phyloP scores from a whole-genome alignment of 2,797 vertebrate genomes.

The Taeniopygia guttata region DNA sequence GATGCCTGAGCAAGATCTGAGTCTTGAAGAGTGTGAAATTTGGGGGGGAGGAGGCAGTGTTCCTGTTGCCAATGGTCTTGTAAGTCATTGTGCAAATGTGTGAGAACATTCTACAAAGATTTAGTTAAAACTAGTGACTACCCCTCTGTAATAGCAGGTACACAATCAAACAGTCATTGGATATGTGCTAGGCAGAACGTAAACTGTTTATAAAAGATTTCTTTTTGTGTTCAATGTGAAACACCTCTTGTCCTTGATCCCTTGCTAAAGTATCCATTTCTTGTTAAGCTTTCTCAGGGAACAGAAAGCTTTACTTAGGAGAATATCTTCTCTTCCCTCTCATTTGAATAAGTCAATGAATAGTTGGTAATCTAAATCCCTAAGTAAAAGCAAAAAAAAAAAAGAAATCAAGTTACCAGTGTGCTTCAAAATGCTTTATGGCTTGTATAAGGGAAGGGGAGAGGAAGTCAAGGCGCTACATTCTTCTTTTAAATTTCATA shows the following conservation, averaged over 20 bases:
- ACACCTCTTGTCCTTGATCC: constrained; percentile 9
- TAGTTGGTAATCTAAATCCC: constrained; percentile 21
- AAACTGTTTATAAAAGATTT: constrained; percentile 52
- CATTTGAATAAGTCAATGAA: background rate
- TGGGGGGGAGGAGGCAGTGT: background rate
- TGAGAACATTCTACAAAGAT: constrained; percentile 9
- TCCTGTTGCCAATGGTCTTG: background rate
- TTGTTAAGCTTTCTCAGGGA: constrained; percentile 38
- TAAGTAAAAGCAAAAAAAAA: background rate
- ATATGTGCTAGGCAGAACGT: constrained; percentile 11
- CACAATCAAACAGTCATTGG: background rate
- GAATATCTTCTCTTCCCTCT: constrained; percentile 20
- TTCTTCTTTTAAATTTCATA: background rate
- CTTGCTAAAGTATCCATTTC: constrained; percentile 53
- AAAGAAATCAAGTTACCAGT: background rate
- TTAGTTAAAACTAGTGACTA: background rate
- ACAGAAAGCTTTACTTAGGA: constrained; percentile 40
- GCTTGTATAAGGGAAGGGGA: background rate
- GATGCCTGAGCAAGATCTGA: background rate
- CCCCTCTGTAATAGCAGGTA: background rate
- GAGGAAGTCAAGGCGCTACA: background rate
- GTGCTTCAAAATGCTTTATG: background rate
- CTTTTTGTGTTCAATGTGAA: constrained; percentile 22
- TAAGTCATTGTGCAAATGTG: constrained; percentile 25
- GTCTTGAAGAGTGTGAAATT: background rate